Base-by-base conservation (phyloP, 1,140 invertebrate species). In the Magallana gigas region DNA sequence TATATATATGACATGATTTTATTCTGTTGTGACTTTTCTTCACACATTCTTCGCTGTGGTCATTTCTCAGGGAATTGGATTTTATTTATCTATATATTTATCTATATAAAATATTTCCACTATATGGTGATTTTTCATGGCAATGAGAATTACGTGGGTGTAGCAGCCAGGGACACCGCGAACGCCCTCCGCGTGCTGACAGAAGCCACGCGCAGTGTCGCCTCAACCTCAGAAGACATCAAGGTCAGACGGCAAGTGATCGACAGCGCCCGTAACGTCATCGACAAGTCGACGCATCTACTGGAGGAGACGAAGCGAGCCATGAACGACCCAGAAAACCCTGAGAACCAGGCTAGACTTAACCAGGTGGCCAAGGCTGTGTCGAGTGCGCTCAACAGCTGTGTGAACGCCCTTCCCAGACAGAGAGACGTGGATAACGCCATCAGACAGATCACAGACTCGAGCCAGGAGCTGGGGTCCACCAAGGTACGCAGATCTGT, bases 341-440 rank as follows among this genome's bases (percentile, higher is more conserved):
- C 95, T 1, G 95, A 96, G 0, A 96, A 97, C 89, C 95, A 96
- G 64, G 94, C 95, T 0, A 95, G 96, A 87, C 94, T 97, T 8
- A 95, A 96, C 57, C 95, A 96, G 84, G 95, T 95, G 62, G 95
- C 95, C 9, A 95, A 95, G 85, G 91, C 92, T 16, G 95, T 96
- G 23, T 95, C 95, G 1, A 92, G 92, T 85, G 95, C 96, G 29
- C 92, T 96, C 1, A 95, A 95, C 88, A 95, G 94, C 88, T 96
- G 96, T 90, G 96, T 98, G 8, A 97, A 97, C 88, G 97, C 97
- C 91, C 95, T 98, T 64, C 98, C 98, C 11, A 97, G 98, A 0
- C 98, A 99, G 92, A 91, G 97, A 90, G 98, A 98, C 93, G 96
- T 99, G 4, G 98, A 99, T 93, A 96, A 97, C 16, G 97, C 98